A percentile compares a stretch with the other conserved stretches of the same genome.
Evolutionary conservation across 2,888 invertebrate species (phyloP).

Genomic region (Biston stratarius): DNA sequence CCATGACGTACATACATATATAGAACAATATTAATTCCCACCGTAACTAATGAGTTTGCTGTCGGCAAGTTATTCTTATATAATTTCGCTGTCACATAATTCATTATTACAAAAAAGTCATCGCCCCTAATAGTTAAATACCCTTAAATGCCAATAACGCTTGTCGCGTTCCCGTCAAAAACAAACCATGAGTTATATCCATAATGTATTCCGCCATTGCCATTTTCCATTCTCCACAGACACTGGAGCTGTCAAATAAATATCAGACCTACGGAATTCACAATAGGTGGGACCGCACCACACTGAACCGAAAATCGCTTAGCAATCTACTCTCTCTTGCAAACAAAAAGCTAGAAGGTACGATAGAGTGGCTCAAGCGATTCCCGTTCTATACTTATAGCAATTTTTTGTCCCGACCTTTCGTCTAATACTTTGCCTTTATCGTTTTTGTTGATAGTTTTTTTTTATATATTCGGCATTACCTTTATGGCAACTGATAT

Average conservation of each 20-base stretch:
- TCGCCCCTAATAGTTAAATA: slow-evolving; percentile 78
- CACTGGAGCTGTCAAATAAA: slow-evolving; percentile 85
- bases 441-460: slow-evolving; percentile 82
- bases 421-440: slow-evolving; percentile 73
- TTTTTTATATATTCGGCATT: slow-evolving; percentile 81
- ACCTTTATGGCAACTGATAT: slow-evolving; percentile 79
- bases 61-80: slow-evolving; percentile 72
- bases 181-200: slow-evolving; percentile 86
- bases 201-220: slow-evolving; percentile 83
- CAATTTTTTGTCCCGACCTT: slow-evolving; percentile 77
- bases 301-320: slow-evolving; percentile 74
- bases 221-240: slow-evolving; percentile 87
- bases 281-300: slow-evolving; percentile 79
- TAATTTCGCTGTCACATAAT: slow-evolving; percentile 71
- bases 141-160: slow-evolving; percentile 85
- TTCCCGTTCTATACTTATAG: slow-evolving; percentile 64
- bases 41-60: slow-evolving; percentile 71
- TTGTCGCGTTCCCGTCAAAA: slow-evolving; percentile 85
- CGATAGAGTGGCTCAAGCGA: slow-evolving; percentile 60
- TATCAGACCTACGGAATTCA: slow-evolving; percentile 83
- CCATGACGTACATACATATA: slow-evolving; percentile 47
- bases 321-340: slow-evolving; percentile 60
- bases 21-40: slow-evolving; percentile 77
- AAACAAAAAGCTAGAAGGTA: slow-evolving; percentile 62
- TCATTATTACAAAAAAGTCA: slow-evolving; percentile 68